Evolutionary conservation across 2,113 vertebrate genomes (phyloP), one percentile per base, ranked within the genome.

Genomic region (Festucalex cinctus): DNA sequence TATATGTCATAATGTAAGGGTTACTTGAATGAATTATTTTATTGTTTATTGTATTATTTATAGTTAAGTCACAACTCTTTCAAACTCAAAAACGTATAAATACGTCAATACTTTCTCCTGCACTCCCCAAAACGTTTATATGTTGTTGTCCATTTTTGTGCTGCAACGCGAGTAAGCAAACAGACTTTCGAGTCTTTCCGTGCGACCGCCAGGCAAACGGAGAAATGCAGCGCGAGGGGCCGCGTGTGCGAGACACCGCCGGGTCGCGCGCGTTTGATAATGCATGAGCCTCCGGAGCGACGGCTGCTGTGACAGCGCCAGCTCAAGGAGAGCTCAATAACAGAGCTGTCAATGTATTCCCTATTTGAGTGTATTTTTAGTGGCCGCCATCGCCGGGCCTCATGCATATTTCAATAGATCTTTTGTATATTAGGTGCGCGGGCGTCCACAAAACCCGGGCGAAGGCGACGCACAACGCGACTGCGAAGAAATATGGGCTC

Each of bases 261-360:
- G 71, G 44, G 84, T 74, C 80, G 78, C 75, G 53, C 78, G 67
- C 63, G 58, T 87, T 76, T 87, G 89, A 89, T 88, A 85, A 83
- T 79, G 81, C 79, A 86, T 82, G 75, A 85, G 83, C 75, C 84
- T 63, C 88, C 80, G 89, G 85, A 84, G 77, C 80, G 81, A 87
- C 79, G 87, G 87, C 83, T 83, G 74, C 84, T n/a, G 74, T 91
- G 89, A 90, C 89, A 88, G 84, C 78, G 83, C 60, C 86, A 87
- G 79, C 91, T 92, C 91, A 93, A 93, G 91, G 92, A 93, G 91
- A 93, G 88, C 91, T 90, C 92, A 93, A 93, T 92, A 92, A 92
- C 91, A 92, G 81, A 88, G 87, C 90, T 92, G 90, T 92, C 91
- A 91, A 93, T 92, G 92, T 91, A 92, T 92, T 92, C 91, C 91